These are phyloP conservation scores for Aromia moschata DNA, from an alignment of 2,888 invertebrate genomes.

Conservation along the genomic window DNA sequence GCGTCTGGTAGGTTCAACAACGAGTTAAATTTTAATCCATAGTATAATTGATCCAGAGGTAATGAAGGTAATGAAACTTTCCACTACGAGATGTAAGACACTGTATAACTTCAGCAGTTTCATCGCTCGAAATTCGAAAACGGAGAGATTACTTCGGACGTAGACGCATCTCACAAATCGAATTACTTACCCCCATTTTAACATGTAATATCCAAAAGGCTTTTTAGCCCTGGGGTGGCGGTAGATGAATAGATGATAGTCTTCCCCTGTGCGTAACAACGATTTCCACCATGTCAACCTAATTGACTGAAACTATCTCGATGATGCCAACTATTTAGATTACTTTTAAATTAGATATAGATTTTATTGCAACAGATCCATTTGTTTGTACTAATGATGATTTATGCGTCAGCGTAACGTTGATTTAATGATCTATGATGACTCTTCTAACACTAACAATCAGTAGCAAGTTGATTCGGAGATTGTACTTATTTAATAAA, in stretches of 20 bases:
- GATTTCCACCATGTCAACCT: conserved; percentile 52
- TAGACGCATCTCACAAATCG: conserved; percentile 59
- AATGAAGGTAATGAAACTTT: conserved; percentile 57
- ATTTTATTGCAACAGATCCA: conserved; percentile 25
- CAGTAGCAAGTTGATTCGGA: too few species aligned
- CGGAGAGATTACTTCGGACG: conserved; percentile 26
- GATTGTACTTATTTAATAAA: too few species aligned
- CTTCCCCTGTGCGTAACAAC: conserved; percentile 45
- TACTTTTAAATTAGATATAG: conserved; percentile 49
- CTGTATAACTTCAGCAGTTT: too few species aligned
- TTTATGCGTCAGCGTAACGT: conserved; percentile 10
- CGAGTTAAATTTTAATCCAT: too few species aligned
- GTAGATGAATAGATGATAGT: conserved; percentile 52
- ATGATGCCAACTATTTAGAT: conserved; percentile 54
- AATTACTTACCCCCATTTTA: conserved; percentile 65
- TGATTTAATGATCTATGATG: too few species aligned
- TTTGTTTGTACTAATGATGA: conserved; percentile 16
- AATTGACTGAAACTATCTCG: conserved; percentile 54
- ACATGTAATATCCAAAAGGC: conserved; percentile 65
- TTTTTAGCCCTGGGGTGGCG: conserved; percentile 63
- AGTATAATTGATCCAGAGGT: neutral
- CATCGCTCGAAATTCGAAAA: conserved; percentile 20
- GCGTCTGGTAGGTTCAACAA: too few species aligned
- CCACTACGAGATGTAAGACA: conserved; percentile 53
- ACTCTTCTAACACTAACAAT: too few species aligned